These are phyloP conservation scores for Aspiorhynchus laticeps DNA, from an alignment of 2,113 vertebrate species.

Conservation along the genomic window DNA sequence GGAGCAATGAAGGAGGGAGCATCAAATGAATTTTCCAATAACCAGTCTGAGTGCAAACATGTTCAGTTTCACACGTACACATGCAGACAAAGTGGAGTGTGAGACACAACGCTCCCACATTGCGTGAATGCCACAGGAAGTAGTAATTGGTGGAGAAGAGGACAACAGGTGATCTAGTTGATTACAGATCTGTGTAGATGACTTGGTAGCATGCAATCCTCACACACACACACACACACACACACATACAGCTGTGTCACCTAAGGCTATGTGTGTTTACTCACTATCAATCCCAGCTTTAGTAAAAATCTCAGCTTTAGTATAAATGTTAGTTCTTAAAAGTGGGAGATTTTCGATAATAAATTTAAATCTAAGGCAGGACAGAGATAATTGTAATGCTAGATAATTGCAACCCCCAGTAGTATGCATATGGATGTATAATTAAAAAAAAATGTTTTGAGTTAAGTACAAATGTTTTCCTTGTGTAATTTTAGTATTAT, in stretches of 20 bases:
- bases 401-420: neutral
- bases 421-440: neutral
- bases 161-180: constrained; percentile 68
- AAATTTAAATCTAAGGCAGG: neutral
- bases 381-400: neutral
- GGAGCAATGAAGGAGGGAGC: neutral
- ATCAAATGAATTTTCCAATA: neutral
- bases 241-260: neutral
- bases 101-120: neutral
- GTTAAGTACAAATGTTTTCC: neutral
- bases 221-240: constrained; percentile 18
- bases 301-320: neutral
- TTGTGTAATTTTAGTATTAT: neutral
- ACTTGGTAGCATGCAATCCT: constrained; percentile 67
- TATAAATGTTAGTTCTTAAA: neutral
- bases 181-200: constrained; percentile 69
- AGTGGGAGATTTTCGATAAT: neutral
- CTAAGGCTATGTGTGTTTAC: constrained; percentile 20
- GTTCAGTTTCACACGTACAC: neutral
- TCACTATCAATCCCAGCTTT: neutral
- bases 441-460: neutral
- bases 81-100: neutral
- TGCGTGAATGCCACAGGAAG: constrained; percentile 50
- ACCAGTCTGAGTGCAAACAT: neutral
- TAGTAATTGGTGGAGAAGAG: constrained; percentile 64